Conservation (phyloP, 2,797 vertebrate genomes). For the Ceyx erithaca region DNA sequence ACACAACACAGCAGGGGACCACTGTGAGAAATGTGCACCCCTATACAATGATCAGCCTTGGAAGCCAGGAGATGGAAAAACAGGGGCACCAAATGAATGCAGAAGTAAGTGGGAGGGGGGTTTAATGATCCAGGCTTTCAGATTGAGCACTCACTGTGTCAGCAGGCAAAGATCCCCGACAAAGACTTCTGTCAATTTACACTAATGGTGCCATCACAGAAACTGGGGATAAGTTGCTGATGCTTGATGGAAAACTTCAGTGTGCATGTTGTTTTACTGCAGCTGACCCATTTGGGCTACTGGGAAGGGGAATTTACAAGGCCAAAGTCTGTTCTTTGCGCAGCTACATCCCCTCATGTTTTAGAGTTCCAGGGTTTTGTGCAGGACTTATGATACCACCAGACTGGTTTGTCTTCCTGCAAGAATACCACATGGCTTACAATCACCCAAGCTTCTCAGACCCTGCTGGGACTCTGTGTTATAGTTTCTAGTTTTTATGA, state of each 20-base stretch:
- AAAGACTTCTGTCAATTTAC: background rate
- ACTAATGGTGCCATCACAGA: background rate
- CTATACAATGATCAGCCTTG: constrained; percentile 88
- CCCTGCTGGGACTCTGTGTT: background rate
- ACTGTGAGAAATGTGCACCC: constrained; percentile 86
- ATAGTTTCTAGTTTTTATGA: background rate
- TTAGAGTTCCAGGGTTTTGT: background rate
- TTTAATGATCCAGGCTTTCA: background rate
- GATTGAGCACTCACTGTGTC: background rate
- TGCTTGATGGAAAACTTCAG: background rate
- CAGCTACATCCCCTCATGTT: background rate
- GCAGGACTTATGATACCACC: background rate
- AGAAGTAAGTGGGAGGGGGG: constrained; percentile 80
- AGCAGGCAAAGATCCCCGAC: background rate
- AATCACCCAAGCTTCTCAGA: background rate
- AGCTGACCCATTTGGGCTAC: background rate
- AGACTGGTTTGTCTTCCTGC: background rate
- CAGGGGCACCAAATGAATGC: constrained; percentile 85
- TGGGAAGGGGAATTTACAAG: background rate
- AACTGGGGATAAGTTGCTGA: background rate
- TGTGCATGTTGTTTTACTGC: background rate
- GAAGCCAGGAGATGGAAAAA: constrained; percentile 89
- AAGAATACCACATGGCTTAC: background rate
- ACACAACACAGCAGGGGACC: constrained; percentile 87
- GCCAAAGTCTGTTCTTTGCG: background rate